Evolutionary conservation across 2,888 invertebrate genomes (phyloP), one percentile per base, ranked within the genome.

Genomic region (Saturnia pavonia): DNA sequence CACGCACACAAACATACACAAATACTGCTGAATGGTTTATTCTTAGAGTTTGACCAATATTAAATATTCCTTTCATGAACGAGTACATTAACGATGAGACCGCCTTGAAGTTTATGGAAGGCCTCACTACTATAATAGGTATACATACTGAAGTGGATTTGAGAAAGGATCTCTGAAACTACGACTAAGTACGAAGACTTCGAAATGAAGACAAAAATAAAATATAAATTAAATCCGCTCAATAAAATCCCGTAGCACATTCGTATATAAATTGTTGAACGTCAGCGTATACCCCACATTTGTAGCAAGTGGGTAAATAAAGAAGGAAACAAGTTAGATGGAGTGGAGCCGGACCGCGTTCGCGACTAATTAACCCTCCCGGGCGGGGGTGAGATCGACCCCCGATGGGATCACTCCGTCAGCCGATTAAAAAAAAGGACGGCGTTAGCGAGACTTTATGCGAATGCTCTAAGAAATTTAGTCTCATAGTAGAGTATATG

Each of bases 241-340:
- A 51, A 71, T 71, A 71, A 69, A 71, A 27, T 60, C 27, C 63
- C 68, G 40, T 51, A 25, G 66, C 48, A 67, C 68, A 63, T 63
- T 68, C 71, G 68, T 65, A 27, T 57, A 68, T 67, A 69, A 60
- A 69, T 69, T 67, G 69, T 70, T 67, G 71, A 74, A 75, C 81
- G 81, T 81, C 78, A 77, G 76, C 79, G 77, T 77, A 78, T 76
- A 60, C 81, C 81, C 87, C 87, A 91, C 92, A 91, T 93, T 91
- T 91, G 91, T 92, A 92, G 88, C 91, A 91, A 92, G 92, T 88
- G 90, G 86, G 88, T 88, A 92, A 93, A 93, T 92, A 93, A 92
- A 92, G 92, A 92, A 91, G 88, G 87, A 92, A 91, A 90, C 91
- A 91, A 93, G 91, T 90, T 91, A 89, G 92, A 91, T 91, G 88